Percentiles rank a stretch among this genome's conserved stretches.
Evolutionary conservation across 2,113 vertebrate species (phyloP).

Genomic region (Zosterops japonicus): DNA sequence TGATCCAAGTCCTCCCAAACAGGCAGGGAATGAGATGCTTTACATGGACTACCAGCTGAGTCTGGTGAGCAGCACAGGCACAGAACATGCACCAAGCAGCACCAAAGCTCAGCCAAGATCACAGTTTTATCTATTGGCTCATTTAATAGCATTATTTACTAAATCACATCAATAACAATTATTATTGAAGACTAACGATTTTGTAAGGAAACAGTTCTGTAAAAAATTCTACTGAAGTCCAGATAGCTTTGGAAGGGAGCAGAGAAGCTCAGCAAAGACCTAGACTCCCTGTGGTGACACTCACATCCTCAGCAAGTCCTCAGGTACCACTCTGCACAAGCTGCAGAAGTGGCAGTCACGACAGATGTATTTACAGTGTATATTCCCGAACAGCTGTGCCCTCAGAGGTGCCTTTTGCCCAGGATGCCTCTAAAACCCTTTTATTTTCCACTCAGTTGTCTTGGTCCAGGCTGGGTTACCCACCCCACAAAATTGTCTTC

Average conservation of each 20-base stretch:
- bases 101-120: neutral
- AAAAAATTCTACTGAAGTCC: neutral
- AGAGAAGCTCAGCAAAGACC: neutral
- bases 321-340: neutral
- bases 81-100: fast-evolving
- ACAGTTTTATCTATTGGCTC: neutral
- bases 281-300: neutral
- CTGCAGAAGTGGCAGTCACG: neutral
- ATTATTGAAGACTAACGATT: neutral
- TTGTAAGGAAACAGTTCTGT: neutral
- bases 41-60: neutral
- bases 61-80: neutral
- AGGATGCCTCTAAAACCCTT: neutral
- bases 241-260: neutral
- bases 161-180: neutral
- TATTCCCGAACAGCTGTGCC: neutral
- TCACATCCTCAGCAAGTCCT: neutral
- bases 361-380: neutral
- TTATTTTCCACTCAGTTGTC: neutral
- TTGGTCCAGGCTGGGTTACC: fast-evolving
- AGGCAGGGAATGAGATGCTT: neutral
- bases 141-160: neutral
- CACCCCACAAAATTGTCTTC: neutral
- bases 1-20: neutral
- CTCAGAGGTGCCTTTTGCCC: neutral